A percentile compares a stretch with the other conserved stretches of the same genome.
phyloP scores from a whole-genome alignment of 2,888 invertebrate genomes.

The Acrobasis consociella region DNA sequence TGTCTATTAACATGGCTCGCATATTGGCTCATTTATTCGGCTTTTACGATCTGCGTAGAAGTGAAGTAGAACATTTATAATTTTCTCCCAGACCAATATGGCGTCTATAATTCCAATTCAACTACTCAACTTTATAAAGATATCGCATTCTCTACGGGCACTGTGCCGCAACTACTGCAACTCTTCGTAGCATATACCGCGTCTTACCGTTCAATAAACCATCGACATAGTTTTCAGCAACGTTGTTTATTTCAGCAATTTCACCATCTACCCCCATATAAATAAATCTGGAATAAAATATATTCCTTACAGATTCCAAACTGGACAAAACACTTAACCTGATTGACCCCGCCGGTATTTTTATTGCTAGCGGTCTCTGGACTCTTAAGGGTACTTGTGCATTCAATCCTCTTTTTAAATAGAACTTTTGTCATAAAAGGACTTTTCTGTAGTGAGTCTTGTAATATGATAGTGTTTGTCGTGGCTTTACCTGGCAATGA shows the following conservation, averaged over 20 bases:
- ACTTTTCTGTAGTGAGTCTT: constrained; percentile 37
- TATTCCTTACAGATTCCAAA: constrained; percentile 55
- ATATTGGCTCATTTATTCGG: no score
- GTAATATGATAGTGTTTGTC: constrained; percentile 31
- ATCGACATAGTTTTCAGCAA: background rate
- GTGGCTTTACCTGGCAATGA: background rate
- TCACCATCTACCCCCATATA: constrained; percentile 56
- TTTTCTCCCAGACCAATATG: no score
- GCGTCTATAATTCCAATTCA: no score
- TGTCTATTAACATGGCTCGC: no score
- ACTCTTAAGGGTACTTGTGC: constrained; percentile 49
- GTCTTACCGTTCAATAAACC: background rate
- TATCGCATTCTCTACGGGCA: background rate
- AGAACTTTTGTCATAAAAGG: constrained; percentile 46
- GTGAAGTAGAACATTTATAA: no score
- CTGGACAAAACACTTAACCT: constrained; percentile 70
- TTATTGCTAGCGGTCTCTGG: constrained; percentile 59
- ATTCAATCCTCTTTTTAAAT: constrained; percentile 44
- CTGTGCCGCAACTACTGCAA: background rate
- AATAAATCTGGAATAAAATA: constrained; percentile 66
- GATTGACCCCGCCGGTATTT: constrained; percentile 74
- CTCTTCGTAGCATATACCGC: background rate
- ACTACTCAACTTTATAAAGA: no score
- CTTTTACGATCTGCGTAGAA: no score
- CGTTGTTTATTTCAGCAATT: constrained; percentile 58